phyloP scores from a whole-genome alignment of 2,888 invertebrate genomes.

The Nomada flava region DNA sequence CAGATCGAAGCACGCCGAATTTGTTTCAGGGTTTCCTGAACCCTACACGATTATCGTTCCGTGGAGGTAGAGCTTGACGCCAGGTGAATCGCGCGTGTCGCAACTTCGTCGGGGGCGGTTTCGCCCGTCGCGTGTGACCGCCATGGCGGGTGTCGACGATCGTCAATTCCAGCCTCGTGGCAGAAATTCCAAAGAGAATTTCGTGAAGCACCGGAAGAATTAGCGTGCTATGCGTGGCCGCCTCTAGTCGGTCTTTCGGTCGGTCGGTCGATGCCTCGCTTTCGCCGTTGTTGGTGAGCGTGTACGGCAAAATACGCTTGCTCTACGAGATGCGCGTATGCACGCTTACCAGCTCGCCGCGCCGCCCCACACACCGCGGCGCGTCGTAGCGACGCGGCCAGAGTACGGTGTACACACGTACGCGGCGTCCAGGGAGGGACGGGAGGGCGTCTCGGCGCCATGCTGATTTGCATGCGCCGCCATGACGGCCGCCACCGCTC shows the following conservation, averaged over 20 bases:
- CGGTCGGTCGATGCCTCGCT: conserved; percentile 80
- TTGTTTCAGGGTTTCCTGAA: too few relatives aligned
- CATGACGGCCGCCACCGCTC: conserved; percentile 85
- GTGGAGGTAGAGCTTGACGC: too few relatives aligned
- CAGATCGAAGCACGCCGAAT: not conserved
- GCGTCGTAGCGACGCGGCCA: conserved; percentile 8
- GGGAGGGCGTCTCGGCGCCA: conserved; percentile 86
- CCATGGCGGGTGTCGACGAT: too few relatives aligned
- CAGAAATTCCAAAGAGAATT: not conserved
- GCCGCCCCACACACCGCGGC: conserved; percentile 19
- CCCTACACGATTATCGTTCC: too few relatives aligned
- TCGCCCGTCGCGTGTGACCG: too few relatives aligned
- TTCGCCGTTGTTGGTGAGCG: conserved; percentile 75
- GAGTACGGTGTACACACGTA: conserved; percentile 47
- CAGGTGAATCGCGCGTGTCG: not conserved
- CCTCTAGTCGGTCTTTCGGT: conserved; percentile 73
- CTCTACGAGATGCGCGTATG: conserved; percentile 36
- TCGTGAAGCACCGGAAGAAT: not conserved
- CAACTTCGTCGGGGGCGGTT: not conserved
- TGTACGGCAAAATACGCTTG: conserved; percentile 47
- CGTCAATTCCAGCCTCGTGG: not conserved
- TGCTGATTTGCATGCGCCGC: conserved; percentile 88
- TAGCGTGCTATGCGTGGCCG: conserved; percentile 22
- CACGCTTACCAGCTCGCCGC: conserved; percentile 32
- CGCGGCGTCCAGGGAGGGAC: conserved; percentile 74